These are phyloP conservation scores for Esperia sulphurella DNA, from an alignment of 2,888 invertebrate species.

Conservation along the genomic window DNA sequence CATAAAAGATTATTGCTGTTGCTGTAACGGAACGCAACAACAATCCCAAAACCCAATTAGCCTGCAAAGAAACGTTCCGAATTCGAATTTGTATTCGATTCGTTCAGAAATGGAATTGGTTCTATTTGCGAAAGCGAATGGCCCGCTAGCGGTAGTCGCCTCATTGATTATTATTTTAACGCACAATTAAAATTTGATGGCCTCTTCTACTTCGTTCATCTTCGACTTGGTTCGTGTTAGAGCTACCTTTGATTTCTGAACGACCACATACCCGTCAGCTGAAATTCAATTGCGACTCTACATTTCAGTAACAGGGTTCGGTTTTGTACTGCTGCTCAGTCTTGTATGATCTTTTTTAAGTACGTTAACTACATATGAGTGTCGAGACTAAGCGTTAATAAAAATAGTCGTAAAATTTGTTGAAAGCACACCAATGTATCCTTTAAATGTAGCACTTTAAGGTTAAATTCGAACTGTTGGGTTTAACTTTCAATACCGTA, in stretches of 20 bases:
- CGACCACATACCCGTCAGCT: conserved; percentile 4
- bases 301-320: conserved; percentile 28
- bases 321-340: conserved; percentile 25
- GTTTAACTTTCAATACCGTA: conserved; percentile 37
- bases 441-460: conserved; percentile 33
- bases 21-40: conserved; percentile 28
- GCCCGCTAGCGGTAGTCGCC: conserved; percentile 59
- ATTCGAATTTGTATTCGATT: conserved; percentile 18
- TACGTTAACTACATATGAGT: conserved; percentile 61
- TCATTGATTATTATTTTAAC: conserved; percentile 79
- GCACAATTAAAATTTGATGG: conserved; percentile 78
- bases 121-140: conserved; percentile 52
- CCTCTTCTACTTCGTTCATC: conserved; percentile 73
- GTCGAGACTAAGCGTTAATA: conserved; percentile 76
- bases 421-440: conserved; percentile 32
- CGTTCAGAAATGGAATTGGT: conserved; percentile 41
- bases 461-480: conserved; percentile 26
- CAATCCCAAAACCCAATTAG: conserved; percentile 43
- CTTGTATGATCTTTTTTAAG: conserved; percentile 51
- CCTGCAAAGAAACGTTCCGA: conserved; percentile 19
- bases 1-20: conserved; percentile 50
- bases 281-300: conserved; percentile 29
- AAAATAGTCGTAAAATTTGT: conserved; percentile 71
- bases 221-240: conserved; percentile 58
- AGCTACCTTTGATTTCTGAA: conserved; percentile 26